Conservation (phyloP, 2,797 vertebrate species). For the Neosalanx taihuensis region DNA sequence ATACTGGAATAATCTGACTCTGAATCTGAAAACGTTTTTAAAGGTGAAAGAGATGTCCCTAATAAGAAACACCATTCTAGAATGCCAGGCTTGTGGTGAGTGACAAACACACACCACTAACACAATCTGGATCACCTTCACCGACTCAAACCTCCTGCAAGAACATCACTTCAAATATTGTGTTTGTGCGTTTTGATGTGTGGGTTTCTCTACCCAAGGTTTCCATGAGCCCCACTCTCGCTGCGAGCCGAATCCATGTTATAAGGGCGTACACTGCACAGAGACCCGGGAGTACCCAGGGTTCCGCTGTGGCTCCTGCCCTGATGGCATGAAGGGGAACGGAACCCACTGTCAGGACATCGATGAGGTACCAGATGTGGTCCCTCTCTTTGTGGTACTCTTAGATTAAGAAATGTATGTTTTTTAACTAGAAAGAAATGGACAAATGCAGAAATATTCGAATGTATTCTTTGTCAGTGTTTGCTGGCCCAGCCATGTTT, state of each 20-base stretch:
- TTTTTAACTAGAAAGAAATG: neutral
- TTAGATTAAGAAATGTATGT: no score
- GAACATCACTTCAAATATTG: neutral
- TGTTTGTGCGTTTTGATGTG: neutral
- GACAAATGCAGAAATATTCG: neutral
- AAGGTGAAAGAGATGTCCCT: conserved; percentile 89
- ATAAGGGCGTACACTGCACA: conserved; percentile 83
- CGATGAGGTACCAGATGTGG: conserved; percentile 76
- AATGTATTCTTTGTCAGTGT: conserved; percentile 58
- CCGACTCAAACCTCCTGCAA: neutral
- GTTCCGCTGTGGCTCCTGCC: conserved; percentile 89
- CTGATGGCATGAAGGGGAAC: conserved; percentile 83
- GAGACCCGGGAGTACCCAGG: conserved; percentile 87
- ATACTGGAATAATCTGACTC: neutral
- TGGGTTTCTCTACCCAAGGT: conserved; percentile 62
- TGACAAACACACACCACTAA: neutral
- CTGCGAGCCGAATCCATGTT: conserved; percentile 90
- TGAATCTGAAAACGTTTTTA: neutral
- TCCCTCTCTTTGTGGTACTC: neutral
- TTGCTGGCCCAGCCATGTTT: conserved; percentile 75
- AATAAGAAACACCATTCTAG: conserved; percentile 86
- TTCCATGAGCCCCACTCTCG: conserved; percentile 91
- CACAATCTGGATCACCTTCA: neutral
- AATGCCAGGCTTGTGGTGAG: conserved; percentile 89
- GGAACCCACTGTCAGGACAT: conserved; percentile 86